Percentiles rank a stretch among this genome's conserved stretches.
Conservation (phyloP, 2,113 vertebrate genomes). For the Psettodes erumei region DNA sequence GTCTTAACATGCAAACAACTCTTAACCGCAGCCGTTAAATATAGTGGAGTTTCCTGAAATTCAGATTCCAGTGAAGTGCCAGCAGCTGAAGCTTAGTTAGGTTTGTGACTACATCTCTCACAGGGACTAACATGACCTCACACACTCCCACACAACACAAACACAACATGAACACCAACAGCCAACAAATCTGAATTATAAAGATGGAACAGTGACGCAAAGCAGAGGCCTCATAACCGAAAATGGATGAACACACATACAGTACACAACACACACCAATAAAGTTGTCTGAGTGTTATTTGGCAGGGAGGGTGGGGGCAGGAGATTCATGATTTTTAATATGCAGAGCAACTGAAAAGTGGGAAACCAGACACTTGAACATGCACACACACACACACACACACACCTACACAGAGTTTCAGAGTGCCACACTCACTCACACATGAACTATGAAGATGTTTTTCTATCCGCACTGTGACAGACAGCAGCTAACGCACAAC, state of each 20-base stretch:
- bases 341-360: slow-evolving; percentile 67
- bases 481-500: slow-evolving; percentile 74
- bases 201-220: slow-evolving; percentile 3
- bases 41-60: neutral
- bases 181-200: slow-evolving; percentile 29
- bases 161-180: slow-evolving; percentile 9
- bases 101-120: neutral
- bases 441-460: slow-evolving; percentile 68
- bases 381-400: slow-evolving; percentile 30
- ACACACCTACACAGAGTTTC: slow-evolving; percentile 25
- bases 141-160: slow-evolving; percentile 15
- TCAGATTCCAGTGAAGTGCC: neutral
- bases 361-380: slow-evolving; percentile 57
- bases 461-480: slow-evolving; percentile 66
- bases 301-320: slow-evolving; percentile 16
- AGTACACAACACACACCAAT: slow-evolving; percentile 26
- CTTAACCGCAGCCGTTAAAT: neutral
- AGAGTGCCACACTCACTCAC: no score
- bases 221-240: slow-evolving; percentile 3
- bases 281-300: slow-evolving; percentile 61
- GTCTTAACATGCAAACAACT: neutral
- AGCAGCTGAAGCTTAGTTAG: neutral
- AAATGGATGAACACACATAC: slow-evolving; percentile 15
- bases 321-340: slow-evolving; percentile 75
- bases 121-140: slow-evolving; percentile 1